These are phyloP conservation scores for Rhyacophila evoluta DNA, from an alignment of 2,888 invertebrate genomes.

Conservation along the genomic window DNA sequence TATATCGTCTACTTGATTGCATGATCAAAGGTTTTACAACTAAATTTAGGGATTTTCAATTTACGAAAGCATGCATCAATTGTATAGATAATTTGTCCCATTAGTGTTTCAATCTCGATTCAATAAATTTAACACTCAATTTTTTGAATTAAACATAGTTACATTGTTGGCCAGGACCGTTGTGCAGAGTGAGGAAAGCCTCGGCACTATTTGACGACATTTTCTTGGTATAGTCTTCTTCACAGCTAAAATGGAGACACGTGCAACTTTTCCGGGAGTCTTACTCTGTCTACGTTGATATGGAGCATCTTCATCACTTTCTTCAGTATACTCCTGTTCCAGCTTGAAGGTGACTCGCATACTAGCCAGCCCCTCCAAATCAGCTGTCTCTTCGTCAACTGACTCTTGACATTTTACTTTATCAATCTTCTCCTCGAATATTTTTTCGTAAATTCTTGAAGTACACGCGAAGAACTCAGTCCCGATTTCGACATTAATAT, in stretches of 20 bases:
- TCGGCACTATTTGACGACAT: conserved; percentile 64
- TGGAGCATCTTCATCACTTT: conserved; percentile 51
- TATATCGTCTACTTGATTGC: no score
- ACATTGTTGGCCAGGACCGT: conserved; percentile 71
- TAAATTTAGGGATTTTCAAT: no score
- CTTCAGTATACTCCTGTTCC: conserved; percentile 53
- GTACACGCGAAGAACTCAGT: not conserved
- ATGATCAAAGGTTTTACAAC: no score
- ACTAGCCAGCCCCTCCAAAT: conserved; percentile 43
- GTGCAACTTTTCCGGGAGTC: conserved; percentile 54
- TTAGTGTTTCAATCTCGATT: no score
- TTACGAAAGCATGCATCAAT: no score
- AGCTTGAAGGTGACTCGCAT: conserved; percentile 57
- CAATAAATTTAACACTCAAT: no score
- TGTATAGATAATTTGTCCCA: no score
- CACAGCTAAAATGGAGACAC: conserved; percentile 52
- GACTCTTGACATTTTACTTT: not conserved
- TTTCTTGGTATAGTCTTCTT: conserved; percentile 56
- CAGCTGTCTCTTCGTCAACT: conserved; percentile 30
- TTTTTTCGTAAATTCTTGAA: conserved; percentile 49
- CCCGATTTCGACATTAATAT: conserved; percentile 40
- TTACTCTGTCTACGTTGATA: conserved; percentile 52
- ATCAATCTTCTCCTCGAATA: conserved; percentile 41
- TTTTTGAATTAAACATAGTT: no score
- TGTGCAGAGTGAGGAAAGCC: conserved; percentile 70